Conservation (phyloP, 1,140 invertebrate species). For the Paracyclopina nana region DNA sequence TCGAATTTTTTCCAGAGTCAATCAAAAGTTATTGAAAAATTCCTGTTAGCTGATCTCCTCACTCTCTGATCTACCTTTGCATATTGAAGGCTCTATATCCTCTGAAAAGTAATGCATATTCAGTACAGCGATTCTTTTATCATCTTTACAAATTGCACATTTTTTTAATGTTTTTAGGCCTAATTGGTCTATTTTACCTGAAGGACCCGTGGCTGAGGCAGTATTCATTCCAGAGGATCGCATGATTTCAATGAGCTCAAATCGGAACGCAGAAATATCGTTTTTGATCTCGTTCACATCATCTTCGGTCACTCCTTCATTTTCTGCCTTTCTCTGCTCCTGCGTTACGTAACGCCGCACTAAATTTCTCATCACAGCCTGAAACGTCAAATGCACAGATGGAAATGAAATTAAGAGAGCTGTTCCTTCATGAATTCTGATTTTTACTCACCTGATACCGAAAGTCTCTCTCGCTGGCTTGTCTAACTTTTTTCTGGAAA, state of each 20-base stretch:
- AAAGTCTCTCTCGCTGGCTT: slow-evolving; percentile 67
- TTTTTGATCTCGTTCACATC: slow-evolving; percentile 98
- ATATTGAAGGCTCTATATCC: background rate
- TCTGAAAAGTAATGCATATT: background rate
- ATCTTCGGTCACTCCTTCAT: slow-evolving; percentile 91
- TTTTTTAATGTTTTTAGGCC: background rate
- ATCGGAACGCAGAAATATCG: slow-evolving; percentile 82
- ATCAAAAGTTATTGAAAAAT: too few species aligned
- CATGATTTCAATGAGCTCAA: slow-evolving; percentile 85
- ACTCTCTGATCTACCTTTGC: slow-evolving; percentile 1
- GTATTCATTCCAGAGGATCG: slow-evolving; percentile 82
- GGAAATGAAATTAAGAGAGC: too few species aligned
- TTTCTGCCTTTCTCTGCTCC: slow-evolving; percentile 76
- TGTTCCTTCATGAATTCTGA: background rate
- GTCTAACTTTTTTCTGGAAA: slow-evolving; percentile 64
- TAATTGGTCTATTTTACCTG: background rate
- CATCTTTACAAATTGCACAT: background rate
- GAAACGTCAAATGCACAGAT: too few species aligned
- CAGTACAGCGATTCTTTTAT: background rate
- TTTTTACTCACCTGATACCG: slow-evolving; percentile 50
- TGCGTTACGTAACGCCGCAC: slow-evolving; percentile 86
- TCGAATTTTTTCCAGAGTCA: too few species aligned
- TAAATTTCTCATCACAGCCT: slow-evolving; percentile 86
- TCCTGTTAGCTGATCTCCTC: background rate
- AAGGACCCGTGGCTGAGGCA: slow-evolving; percentile 43